Percentiles rank a stretch among this genome's conserved stretches.
These are phyloP conservation scores for Drosophila ercepeae DNA, from an alignment of 1,140 invertebrate species.

Conservation along the genomic window DNA sequence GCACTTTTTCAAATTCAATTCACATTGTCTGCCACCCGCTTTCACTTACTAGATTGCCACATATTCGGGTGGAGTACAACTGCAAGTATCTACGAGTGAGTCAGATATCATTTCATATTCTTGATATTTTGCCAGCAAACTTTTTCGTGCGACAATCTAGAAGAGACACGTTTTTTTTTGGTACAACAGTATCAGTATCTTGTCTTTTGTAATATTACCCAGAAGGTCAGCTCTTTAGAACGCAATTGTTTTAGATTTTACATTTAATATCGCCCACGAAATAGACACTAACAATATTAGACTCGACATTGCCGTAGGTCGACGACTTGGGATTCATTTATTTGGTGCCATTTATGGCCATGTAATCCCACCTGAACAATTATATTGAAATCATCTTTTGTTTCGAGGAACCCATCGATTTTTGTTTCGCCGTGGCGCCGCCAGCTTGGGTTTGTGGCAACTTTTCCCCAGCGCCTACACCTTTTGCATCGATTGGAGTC, in stretches of 20 bases:
- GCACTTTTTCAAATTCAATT: conserved; percentile 25
- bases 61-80: not conserved
- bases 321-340: conserved; percentile 39
- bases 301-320: conserved; percentile 62
- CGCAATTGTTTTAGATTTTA: no score
- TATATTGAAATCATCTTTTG: conserved; percentile 50
- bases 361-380: conserved; percentile 10
- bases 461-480: not conserved
- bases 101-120: not conserved
- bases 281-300: conserved; percentile 42
- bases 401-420: conserved; percentile 30
- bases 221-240: no score
- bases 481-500: not conserved
- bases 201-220: no score
- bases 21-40: conserved; percentile 4
- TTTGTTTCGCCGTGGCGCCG: not conserved
- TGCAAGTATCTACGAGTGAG: not conserved
- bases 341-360: conserved; percentile 51
- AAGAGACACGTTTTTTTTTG: no score
- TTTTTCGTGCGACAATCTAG: no score
- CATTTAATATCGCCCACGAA: no score
- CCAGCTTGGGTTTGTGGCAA: not conserved
- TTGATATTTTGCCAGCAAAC: not conserved
- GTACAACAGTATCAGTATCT: no score
- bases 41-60: conserved; percentile 1